Evolutionary conservation across 2,113 vertebrate species (phyloP).

Genomic region (Chelonoidis abingdonii): DNA sequence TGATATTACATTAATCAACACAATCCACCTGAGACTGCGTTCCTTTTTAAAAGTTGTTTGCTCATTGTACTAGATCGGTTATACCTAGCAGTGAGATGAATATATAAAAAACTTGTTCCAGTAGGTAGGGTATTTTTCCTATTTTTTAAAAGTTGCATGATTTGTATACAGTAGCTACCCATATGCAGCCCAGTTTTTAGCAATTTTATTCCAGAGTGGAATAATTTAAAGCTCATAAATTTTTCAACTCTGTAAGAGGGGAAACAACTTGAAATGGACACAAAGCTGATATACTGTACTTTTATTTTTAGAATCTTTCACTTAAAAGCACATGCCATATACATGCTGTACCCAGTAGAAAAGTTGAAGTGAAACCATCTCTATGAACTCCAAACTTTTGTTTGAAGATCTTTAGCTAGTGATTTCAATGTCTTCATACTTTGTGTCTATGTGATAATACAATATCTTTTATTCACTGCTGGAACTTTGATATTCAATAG

Average conservation of each 20-base stretch:
- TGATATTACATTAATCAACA: not conserved
- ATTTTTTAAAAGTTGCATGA: not conserved
- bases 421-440: not conserved
- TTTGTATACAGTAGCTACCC: not conserved
- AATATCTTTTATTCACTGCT: accelerated
- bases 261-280: not conserved
- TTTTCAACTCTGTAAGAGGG: not conserved
- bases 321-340: not conserved
- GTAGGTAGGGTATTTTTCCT: not conserved
- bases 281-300: not conserved
- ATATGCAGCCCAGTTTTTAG: not conserved
- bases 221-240: not conserved
- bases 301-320: not conserved
- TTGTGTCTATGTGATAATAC: not conserved
- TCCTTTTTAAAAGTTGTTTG: not conserved
- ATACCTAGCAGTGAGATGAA: not conserved
- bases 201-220: not conserved
- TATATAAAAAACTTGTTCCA: not conserved
- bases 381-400: not conserved
- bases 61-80: not conserved
- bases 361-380: not conserved
- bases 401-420: not conserved
- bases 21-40: not conserved
- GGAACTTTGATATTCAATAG: not conserved
- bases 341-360: accelerated